Evolutionary conservation across 2,113 vertebrate genomes (phyloP).

Genomic region (Cephalopholis sonnerati): DNA sequence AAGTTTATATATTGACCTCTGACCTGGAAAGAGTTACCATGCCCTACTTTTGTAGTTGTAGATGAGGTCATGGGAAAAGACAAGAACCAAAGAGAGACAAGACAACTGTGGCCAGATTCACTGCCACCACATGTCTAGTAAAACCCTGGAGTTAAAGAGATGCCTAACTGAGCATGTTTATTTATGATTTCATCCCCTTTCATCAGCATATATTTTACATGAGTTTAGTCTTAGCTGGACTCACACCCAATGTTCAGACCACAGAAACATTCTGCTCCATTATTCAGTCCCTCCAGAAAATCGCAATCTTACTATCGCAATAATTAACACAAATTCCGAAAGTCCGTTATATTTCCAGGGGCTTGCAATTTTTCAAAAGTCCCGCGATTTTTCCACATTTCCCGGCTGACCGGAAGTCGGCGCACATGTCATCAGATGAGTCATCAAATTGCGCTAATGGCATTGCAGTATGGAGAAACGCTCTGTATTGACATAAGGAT

Average conservation of each 20-base stretch:
- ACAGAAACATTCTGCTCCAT: neutral
- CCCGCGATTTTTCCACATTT: no score
- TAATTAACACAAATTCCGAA: no score
- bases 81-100: neutral
- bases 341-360: no score
- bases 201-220: neutral
- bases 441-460: no score
- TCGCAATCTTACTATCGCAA: no score
- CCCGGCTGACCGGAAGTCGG: no score
- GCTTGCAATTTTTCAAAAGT: no score
- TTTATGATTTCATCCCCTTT: neutral
- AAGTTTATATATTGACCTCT: neutral
- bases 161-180: neutral
- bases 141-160: neutral
- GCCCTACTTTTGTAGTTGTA: neutral
- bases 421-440: no score
- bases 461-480: no score
- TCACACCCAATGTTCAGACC: neutral
- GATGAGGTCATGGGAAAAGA: conserved; percentile 27
- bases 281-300: no score
- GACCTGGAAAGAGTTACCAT: conserved; percentile 1
- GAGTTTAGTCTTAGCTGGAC: neutral
- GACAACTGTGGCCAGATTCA: neutral
- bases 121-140: neutral
- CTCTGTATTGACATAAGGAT: no score